Evolutionary conservation across 2,113 vertebrate species (phyloP).

Genomic region (Cinclus mexicanus): DNA sequence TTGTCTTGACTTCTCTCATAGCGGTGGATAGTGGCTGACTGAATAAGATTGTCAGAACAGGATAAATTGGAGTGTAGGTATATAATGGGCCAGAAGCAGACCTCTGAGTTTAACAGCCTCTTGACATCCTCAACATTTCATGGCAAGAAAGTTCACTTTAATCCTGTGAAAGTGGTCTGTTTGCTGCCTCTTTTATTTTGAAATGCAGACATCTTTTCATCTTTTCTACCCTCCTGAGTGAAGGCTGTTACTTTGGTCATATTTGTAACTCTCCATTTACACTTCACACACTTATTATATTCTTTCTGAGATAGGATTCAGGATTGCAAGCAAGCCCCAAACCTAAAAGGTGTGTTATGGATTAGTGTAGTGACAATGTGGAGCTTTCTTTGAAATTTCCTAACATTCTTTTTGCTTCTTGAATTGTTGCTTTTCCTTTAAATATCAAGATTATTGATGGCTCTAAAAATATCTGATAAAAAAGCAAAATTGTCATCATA

Average conservation of each 20-base stretch:
- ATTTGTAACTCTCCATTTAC: neutral
- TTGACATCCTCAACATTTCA: neutral
- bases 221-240: neutral
- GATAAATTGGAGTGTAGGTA: neutral
- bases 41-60: neutral
- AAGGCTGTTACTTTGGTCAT: neutral
- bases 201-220: neutral
- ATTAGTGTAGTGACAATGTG: neutral
- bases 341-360: neutral
- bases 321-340: neutral
- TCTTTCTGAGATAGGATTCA: neutral
- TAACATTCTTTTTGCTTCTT: neutral
- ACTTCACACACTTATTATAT: neutral
- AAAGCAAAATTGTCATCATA: neutral
- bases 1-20: neutral
- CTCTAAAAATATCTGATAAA: neutral
- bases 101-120: neutral
- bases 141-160: neutral
- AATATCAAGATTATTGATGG: accelerated
- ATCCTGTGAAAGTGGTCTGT: neutral
- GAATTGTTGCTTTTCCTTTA: neutral
- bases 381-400: neutral
- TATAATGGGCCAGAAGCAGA: neutral
- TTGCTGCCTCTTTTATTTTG: neutral
- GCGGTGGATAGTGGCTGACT: neutral